Percentiles rank a stretch among this genome's conserved stretches.
Conservation (phyloP, 2,113 vertebrate species). For the Benitochromis conjunctus region DNA sequence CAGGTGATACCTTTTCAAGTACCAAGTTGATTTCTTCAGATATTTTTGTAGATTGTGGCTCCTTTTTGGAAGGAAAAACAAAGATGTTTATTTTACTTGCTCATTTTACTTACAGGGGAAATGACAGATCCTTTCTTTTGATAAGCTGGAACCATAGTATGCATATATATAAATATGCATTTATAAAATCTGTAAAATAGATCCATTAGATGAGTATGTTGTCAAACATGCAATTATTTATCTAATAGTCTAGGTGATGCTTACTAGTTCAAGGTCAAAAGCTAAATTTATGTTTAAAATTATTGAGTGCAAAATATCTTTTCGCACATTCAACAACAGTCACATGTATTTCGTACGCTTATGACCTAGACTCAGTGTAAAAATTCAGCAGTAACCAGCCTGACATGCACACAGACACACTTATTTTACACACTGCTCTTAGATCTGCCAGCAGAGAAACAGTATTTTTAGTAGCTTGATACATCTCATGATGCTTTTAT, state of each 20-base stretch:
- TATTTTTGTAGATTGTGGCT: background rate
- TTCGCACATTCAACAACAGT: background rate
- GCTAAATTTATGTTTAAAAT: background rate
- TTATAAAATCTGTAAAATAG: background rate
- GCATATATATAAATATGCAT: background rate
- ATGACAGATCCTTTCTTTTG: background rate
- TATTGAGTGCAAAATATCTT: background rate
- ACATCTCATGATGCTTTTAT: background rate
- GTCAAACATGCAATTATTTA: background rate
- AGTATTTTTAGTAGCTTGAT: slow-evolving; percentile 6
- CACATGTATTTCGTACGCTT: background rate
- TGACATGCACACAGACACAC: background rate
- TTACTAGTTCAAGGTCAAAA: background rate
- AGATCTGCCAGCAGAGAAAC: background rate
- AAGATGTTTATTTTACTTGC: background rate
- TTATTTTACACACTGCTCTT: slow-evolving; percentile 7
- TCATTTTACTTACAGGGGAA: background rate
- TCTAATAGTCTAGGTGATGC: background rate
- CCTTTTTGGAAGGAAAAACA: no score
- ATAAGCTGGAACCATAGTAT: background rate
- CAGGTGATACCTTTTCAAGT: background rate
- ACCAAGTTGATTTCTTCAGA: background rate
- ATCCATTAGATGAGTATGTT: background rate
- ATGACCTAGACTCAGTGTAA: background rate
- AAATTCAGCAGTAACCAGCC: background rate